Percentiles rank a stretch among this genome's conserved stretches.
These are phyloP conservation scores for Oscheius sp. DNA, from an alignment of 2,888 invertebrate genomes.

Conservation along the genomic window DNA sequence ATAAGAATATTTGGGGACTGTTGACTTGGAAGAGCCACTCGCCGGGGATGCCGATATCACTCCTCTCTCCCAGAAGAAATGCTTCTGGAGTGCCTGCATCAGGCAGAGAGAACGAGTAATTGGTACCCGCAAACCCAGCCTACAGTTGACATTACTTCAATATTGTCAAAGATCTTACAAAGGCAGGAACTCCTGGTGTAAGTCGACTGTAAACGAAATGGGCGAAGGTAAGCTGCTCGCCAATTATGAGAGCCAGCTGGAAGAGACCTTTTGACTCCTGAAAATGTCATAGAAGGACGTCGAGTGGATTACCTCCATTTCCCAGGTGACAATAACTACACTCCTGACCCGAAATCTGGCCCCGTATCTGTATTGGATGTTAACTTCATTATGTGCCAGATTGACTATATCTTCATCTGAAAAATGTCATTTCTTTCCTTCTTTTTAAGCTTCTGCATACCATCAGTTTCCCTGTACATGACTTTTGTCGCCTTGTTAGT, in stretches of 20 bases:
- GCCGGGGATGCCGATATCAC: constrained; percentile 73
- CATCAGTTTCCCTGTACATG: constrained; percentile 70
- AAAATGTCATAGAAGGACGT: not conserved
- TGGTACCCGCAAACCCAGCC: constrained; percentile 57
- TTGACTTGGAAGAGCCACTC: constrained; percentile 73
- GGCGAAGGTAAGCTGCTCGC: constrained; percentile 70
- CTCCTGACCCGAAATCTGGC: constrained; percentile 66
- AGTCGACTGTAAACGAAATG: constrained; percentile 72
- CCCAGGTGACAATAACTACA: constrained; percentile 72
- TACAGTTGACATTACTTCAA: constrained; percentile 14
- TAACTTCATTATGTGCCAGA: constrained; percentile 71
- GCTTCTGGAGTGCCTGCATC: constrained; percentile 69
- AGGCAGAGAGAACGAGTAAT: constrained; percentile 63
- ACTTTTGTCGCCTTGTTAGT: constrained; percentile 61
- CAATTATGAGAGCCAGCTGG: constrained; percentile 72
- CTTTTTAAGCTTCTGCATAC: constrained; percentile 40
- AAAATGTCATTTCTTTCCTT: not conserved
- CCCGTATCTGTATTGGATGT: constrained; percentile 73
- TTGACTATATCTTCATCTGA: constrained; percentile 67
- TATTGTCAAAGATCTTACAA: constrained; percentile 53
- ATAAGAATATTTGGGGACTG: constrained; percentile 64
- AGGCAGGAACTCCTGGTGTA: constrained; percentile 57
- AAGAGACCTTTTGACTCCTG: constrained; percentile 55
- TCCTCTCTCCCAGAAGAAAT: constrained; percentile 64
- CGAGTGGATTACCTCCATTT: constrained; percentile 39